Conservation (phyloP, 2,113 vertebrate species). For the Apodemus sylvaticus region DNA sequence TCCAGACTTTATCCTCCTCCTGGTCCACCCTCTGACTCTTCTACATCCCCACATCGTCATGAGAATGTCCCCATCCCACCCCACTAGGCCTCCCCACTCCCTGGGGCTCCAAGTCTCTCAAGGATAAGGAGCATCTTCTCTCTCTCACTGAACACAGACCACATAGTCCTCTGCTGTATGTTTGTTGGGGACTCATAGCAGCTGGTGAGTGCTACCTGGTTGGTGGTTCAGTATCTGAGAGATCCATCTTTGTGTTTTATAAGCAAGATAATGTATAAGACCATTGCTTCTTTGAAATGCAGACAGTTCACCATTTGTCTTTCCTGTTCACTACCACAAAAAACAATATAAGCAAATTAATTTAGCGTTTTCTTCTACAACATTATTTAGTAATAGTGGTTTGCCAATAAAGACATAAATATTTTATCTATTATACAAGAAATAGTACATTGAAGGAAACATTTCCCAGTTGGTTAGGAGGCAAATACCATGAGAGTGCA, state of each 20-base stretch:
- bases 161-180: too few species aligned
- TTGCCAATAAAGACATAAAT: neutral
- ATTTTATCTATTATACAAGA: neutral
- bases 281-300: neutral
- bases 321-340: neutral
- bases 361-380: neutral
- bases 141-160: too few species aligned
- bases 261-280: neutral
- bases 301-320: neutral
- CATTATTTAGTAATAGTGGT: slow-evolving; percentile 11
- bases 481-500: neutral
- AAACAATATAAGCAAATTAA: neutral
- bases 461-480: neutral
- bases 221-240: too few species aligned
- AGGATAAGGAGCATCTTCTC: too few species aligned
- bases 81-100: too few species aligned
- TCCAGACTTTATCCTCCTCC: too few species aligned
- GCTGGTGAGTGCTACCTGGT: too few species aligned
- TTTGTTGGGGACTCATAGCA: too few species aligned
- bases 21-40: too few species aligned
- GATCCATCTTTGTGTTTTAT: neutral
- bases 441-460: neutral
- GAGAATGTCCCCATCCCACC: too few species aligned
- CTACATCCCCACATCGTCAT: too few species aligned
- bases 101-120: too few species aligned